phyloP scores from a whole-genome alignment of 2,888 invertebrate genomes.

The Nysson spinosus region DNA sequence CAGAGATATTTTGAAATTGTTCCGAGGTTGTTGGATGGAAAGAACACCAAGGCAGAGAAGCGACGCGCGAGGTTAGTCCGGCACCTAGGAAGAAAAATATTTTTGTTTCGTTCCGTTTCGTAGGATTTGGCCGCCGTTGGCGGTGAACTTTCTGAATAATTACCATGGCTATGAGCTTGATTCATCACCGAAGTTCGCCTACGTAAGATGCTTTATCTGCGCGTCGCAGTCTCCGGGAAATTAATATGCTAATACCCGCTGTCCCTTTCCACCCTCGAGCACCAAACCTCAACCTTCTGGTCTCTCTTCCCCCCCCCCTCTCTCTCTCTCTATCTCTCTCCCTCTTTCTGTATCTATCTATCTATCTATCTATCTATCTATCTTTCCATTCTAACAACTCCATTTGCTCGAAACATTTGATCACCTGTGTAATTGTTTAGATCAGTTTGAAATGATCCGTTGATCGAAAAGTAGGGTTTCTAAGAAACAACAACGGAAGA shows the following conservation, averaged over 20 bases:
- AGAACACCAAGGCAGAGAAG: conserved; percentile 4
- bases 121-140: conserved; percentile 58
- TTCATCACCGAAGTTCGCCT: conserved; percentile 76
- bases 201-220: conserved; percentile 77
- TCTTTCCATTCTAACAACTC: too few species aligned
- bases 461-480: too few species aligned
- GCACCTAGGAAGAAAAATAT: conserved; percentile 71
- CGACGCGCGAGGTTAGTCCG: conserved; percentile 17
- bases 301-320: background rate
- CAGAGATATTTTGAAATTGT: too few species aligned
- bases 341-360: background rate
- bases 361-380: too few species aligned
- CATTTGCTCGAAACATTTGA: too few species aligned
- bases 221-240: conserved; percentile 75
- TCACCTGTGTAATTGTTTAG: too few species aligned
- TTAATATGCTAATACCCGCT: conserved; percentile 76
- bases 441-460: too few species aligned
- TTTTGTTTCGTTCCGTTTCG: conserved; percentile 64
- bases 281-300: conserved; percentile 38
- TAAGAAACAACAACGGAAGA: too few species aligned
- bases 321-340: conserved; percentile 1
- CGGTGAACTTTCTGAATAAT: conserved; percentile 75
- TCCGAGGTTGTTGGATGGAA: background rate
- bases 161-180: conserved; percentile 74
- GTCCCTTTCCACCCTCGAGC: conserved; percentile 47